These are phyloP conservation scores for Pelvicachromis taeniatus DNA, from an alignment of 2,113 vertebrate genomes.

Conservation along the genomic window DNA sequence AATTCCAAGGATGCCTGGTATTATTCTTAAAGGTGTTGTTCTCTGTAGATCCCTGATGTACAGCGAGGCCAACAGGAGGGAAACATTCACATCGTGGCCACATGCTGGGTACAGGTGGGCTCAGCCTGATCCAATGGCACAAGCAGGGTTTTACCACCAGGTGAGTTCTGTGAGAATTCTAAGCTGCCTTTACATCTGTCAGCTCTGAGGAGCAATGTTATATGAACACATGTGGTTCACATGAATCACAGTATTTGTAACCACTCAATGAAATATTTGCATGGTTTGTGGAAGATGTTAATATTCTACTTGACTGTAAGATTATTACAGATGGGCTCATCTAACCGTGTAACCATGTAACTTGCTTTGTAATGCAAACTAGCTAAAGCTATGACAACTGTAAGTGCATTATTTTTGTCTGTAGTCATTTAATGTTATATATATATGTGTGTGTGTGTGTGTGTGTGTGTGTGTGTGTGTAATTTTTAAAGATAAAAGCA, in stretches of 20 bases:
- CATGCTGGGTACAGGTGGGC: slow-evolving; percentile 98
- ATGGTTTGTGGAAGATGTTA: neutral
- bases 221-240: neutral
- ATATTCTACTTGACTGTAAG: neutral
- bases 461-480: too few relatives aligned
- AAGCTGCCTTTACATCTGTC: neutral
- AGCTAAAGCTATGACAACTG: neutral
- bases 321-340: neutral
- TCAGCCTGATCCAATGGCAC: slow-evolving; percentile 98
- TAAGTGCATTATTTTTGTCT: neutral
- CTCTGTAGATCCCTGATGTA: slow-evolving; percentile 92
- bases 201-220: neutral
- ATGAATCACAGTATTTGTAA: neutral
- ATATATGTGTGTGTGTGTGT: too few relatives aligned
- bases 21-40: neutral
- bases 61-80: slow-evolving; percentile 96
- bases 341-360: neutral
- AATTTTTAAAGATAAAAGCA: too few relatives aligned
- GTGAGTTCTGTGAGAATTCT: slow-evolving; percentile 61
- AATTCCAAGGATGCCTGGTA: neutral
- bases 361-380: neutral
- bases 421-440: neutral
- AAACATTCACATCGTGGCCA: slow-evolving; percentile 99
- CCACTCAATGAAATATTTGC: neutral
- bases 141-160: slow-evolving; percentile 99